Evolutionary conservation across 2,797 vertebrate genomes (phyloP), one percentile per base, ranked within the genome.

Genomic region (Typhlichthys eigenmanni): DNA sequence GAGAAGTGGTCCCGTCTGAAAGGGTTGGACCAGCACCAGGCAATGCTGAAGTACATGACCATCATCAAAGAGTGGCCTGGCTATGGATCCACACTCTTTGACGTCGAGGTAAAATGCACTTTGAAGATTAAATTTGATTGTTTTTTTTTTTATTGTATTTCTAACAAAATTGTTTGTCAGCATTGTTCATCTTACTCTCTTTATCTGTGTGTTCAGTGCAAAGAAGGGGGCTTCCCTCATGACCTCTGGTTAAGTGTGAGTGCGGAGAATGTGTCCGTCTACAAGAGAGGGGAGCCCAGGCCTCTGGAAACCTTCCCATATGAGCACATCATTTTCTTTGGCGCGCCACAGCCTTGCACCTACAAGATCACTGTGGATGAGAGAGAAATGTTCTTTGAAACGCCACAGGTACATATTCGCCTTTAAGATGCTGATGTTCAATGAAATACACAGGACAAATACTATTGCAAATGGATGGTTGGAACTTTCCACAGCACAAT

Each of bases 301-400:
- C 95, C 96, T 0, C 87, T 98, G 75, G 96, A 98, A 83, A 96
- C 94, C 1, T 98, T 97, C 83, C 95, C 93, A 0, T 97, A 97
- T 0, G 95, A 98, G 57, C 95, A 97, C 83, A 98, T 98, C 57
- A 84, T 96, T 72, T 97, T 96, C 91, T 98, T 98, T 0, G 95
- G 96, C 2, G 95, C 95, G 10, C 96, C 95, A 0, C 94, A 94
- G 69, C 87, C 93, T 62, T 95, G 93, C 87, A 95, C 94, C 59
- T 97, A 95, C 89, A 97, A 97, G 88, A 94, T 98, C 83, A 97
- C 94, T 0, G 95, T 97, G 85, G 95, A 96, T 13, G 95, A 96
- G 76, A 91, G 95, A 72, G 95, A 98, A 85, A 95, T 98, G 95
- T 94, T 95, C 85, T 97, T 98, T 62, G 94, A 98, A 80, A 98